These are phyloP conservation scores for Dicyrtomina minuta DNA, from an alignment of 2,888 invertebrate genomes.

Conservation along the genomic window DNA sequence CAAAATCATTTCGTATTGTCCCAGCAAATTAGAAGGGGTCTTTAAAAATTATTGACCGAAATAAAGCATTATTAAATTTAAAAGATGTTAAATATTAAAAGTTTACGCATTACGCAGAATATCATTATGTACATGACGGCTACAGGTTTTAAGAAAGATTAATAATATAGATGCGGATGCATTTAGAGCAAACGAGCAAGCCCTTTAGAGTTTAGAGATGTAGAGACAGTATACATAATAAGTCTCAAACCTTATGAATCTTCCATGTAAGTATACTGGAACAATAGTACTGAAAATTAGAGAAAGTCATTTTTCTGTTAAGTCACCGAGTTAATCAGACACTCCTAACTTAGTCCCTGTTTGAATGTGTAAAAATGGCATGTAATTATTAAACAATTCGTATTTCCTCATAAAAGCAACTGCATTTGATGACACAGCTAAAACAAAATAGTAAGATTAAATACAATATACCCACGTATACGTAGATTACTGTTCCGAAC, in stretches of 20 bases:
- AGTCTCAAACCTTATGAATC: slow-evolving; percentile 25
- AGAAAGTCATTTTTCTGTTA: slow-evolving; percentile 6
- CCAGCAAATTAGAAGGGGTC: no score
- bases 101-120: no score
- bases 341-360: slow-evolving; percentile 1
- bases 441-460: no score
- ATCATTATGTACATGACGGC: no score
- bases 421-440: no score
- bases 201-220: not conserved
- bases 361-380: not conserved
- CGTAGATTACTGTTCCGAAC: no score
- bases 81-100: no score
- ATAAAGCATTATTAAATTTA: no score
- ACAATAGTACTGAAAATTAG: slow-evolving; percentile 35
- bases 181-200: not conserved
- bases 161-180: no score
- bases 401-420: not conserved
- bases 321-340: slow-evolving; percentile 14
- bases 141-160: not conserved
- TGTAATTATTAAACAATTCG: not conserved
- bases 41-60: no score
- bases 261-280: slow-evolving; percentile 32
- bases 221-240: slow-evolving; percentile 10
- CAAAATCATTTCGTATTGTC: no score
- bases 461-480: no score